A percentile compares a stretch with the other conserved stretches of the same genome.
These are phyloP conservation scores for Drosophila leontia DNA, from an alignment of 1,140 invertebrate species.

Conservation along the genomic window DNA sequence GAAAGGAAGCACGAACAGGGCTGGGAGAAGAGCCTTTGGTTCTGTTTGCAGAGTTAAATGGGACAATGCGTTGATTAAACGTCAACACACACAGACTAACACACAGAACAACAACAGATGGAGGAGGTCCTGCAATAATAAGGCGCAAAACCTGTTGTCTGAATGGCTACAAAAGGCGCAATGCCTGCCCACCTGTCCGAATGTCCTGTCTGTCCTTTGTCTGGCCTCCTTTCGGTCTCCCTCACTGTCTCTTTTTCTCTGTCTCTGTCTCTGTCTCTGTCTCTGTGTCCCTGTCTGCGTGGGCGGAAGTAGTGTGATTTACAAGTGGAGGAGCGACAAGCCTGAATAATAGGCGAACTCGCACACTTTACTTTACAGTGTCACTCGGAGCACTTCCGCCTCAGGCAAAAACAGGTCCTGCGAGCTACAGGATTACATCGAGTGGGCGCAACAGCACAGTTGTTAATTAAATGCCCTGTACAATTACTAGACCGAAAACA, in stretches of 20 bases:
- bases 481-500: constrained; percentile 43
- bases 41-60: constrained; percentile 74
- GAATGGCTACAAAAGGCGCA: constrained; percentile 29
- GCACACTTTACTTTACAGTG: constrained; percentile 43
- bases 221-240: constrained; percentile 24
- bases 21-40: constrained; percentile 39
- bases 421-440: constrained; percentile 6
- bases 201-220: constrained; percentile 34
- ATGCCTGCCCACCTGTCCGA: constrained; percentile 25
- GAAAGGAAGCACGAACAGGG: constrained; percentile 5
- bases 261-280: not conserved
- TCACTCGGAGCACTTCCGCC: constrained; percentile 45
- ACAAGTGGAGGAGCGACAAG: constrained; percentile 55
- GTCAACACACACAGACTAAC: constrained; percentile 48
- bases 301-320: constrained; percentile 78
- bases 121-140: constrained; percentile 60
- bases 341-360: constrained; percentile 65
- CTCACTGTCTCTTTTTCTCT: not conserved
- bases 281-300: constrained; percentile 16
- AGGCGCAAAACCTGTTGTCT: constrained; percentile 66
- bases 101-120: constrained; percentile 15
- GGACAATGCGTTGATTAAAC: constrained; percentile 81
- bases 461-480: constrained; percentile 44
- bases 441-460: constrained; percentile 22
- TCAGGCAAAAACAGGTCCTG: constrained; percentile 12